Evolutionary conservation across 2,113 vertebrate genomes (phyloP), one percentile per base, ranked within the genome.

Genomic region (Baryphthengus martii): DNA sequence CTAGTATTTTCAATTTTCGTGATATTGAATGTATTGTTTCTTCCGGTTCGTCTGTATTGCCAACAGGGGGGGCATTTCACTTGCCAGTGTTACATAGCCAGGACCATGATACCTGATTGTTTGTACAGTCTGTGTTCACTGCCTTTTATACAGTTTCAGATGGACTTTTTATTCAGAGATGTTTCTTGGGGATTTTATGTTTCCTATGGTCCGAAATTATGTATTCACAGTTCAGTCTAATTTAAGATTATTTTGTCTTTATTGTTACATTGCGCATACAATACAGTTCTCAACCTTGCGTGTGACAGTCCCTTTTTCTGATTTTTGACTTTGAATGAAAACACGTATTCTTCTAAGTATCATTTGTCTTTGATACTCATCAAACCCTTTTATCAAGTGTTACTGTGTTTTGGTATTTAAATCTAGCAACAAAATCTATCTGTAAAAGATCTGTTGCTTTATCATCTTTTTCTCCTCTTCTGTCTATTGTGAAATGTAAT

Each of bases 401-500:
- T 80, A 25, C 0, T 10, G 10, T 74, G 18, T 53, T 93, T 93
- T 61, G 10, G 11, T 61, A 31, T 66, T 93, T 78, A 66, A 66
- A 45, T 8, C 12, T 66, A 28, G 21, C 45, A 74, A 49, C 20
- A 81, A 42, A 47, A 49, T 71, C 25, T 80, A 44, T 33, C 2
- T 0, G 0, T 63, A 55, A 55, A 55, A 55, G 52, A 50, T 26
- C 2, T 0, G 0, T 59, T 72, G 12, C 63, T 89, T 81, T 74
- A 31, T 85, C 39, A 81, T 66, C 6, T 31, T 53, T 79, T 85
- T 49, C 5, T 68, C 7, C 12, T 75, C 17, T 55, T 74, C 28
- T 55, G 3, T 50, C 9, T 11, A 12, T 39, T 53, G 42, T 56
- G 20, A 73, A 88, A 66, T 77, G 16, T 33, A 55, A 40, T 42